Evolutionary conservation across 2,888 invertebrate species (phyloP).

Genomic region (Pseudanteris insignis): DNA sequence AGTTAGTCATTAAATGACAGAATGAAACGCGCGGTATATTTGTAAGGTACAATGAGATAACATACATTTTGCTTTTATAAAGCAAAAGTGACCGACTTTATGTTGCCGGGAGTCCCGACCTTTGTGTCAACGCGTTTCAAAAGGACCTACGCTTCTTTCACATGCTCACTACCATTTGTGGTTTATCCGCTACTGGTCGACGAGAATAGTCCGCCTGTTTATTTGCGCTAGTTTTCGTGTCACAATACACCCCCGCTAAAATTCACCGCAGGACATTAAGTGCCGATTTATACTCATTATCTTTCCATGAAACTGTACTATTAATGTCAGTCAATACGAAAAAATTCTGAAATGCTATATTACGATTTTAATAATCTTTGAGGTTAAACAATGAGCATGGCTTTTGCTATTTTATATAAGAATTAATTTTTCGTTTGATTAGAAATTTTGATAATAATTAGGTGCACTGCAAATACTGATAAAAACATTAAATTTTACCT

Average conservation of each 20-base stretch:
- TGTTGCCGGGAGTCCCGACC: constrained; percentile 46
- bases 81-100: constrained; percentile 54
- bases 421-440: too few relatives aligned
- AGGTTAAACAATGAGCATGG: too few relatives aligned
- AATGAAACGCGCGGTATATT: too few relatives aligned
- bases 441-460: too few relatives aligned
- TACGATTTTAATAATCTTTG: too few relatives aligned
- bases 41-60: constrained; percentile 39
- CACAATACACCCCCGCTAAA: constrained; percentile 62
- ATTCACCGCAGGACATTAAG: constrained; percentile 58
- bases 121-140: constrained; percentile 45
- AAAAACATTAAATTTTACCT: too few relatives aligned
- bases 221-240: constrained; percentile 58
- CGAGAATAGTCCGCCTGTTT: constrained; percentile 55
- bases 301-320: too few relatives aligned
- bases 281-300: constrained; percentile 53
- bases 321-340: too few relatives aligned
- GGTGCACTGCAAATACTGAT: too few relatives aligned
- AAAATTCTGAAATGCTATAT: too few relatives aligned
- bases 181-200: constrained; percentile 48
- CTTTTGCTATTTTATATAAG: too few relatives aligned
- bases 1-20: too few relatives aligned
- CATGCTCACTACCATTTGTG: constrained; percentile 48
- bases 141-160: constrained; percentile 45
- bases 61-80: constrained; percentile 36